Conservation (phyloP, 2,888 invertebrate species). For the Hypomecis punctinalis region DNA sequence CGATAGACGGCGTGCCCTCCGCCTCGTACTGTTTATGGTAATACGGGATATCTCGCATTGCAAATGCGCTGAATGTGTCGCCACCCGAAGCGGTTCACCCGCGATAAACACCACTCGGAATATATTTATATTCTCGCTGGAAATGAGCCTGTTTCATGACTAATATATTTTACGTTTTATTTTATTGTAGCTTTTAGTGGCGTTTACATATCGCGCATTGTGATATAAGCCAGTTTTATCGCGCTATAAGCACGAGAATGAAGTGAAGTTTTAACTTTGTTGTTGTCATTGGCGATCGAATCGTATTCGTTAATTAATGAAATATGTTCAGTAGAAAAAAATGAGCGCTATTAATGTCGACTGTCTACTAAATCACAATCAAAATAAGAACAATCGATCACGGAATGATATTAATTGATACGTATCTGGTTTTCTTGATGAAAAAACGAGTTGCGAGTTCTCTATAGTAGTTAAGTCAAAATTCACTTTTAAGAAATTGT, state of each 20-base stretch:
- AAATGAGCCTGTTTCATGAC: conserved; percentile 63
- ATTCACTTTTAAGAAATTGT: conserved; percentile 83
- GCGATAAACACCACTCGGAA: conserved; percentile 72
- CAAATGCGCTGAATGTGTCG: conserved; percentile 83
- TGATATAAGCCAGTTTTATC: conserved; percentile 37
- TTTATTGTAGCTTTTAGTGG: conserved; percentile 49
- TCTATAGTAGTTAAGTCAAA: conserved; percentile 56
- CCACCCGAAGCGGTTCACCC: conserved; percentile 69
- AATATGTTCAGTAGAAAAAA: conserved; percentile 39
- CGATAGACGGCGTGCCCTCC: conserved; percentile 84
- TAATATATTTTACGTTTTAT: conserved; percentile 61
- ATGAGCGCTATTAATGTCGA: conserved; percentile 36
- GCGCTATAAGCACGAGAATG: conserved; percentile 28
- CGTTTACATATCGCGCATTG: conserved; percentile 38
- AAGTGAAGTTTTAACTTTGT: conserved; percentile 32
- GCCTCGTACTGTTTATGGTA: conserved; percentile 83
- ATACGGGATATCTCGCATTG: conserved; percentile 83
- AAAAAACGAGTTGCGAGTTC: conserved; percentile 60
- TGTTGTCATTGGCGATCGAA: conserved; percentile 27
- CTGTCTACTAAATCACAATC: conserved; percentile 50
- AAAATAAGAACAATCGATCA: conserved; percentile 73
- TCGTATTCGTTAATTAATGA: conserved; percentile 40
- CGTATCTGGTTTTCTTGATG: conserved; percentile 64
- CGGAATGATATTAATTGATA: conserved; percentile 75
- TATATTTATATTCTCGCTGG: conserved; percentile 59